These are phyloP conservation scores for Perognathus longimembris DNA, from an alignment of 2,113 vertebrate genomes.

Conservation along the genomic window DNA sequence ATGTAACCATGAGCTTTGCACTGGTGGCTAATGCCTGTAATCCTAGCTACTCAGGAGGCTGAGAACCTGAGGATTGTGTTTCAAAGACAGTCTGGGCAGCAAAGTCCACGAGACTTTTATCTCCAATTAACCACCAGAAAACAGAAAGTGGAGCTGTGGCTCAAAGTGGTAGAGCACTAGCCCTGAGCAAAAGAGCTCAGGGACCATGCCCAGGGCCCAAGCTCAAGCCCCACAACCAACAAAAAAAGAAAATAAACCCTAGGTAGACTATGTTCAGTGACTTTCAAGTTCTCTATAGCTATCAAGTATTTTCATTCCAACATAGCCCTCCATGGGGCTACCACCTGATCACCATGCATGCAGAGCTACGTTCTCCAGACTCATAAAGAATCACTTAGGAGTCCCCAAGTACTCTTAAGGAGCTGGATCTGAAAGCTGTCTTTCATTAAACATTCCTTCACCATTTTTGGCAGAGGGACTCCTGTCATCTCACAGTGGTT, in stretches of 20 bases:
- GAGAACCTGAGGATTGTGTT: no score
- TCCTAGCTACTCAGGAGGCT: no score
- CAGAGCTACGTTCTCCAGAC: not conserved
- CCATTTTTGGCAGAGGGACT: not conserved
- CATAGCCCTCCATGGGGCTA: not conserved
- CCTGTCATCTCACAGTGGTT: not conserved
- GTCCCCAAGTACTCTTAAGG: not conserved
- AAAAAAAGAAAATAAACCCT: not conserved
- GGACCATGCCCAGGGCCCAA: no score
- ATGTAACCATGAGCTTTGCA: not conserved
- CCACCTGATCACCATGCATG: not conserved
- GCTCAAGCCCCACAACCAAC: no score
- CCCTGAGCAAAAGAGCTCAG: no score
- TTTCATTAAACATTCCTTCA: not conserved
- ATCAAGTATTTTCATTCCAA: not conserved
- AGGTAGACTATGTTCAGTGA: not conserved
- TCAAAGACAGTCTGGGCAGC: no score
- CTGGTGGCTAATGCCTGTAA: no score
- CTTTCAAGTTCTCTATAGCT: constrained; percentile 11
- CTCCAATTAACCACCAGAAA: no score
- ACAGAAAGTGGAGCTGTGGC: no score
- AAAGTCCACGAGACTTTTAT: no score
- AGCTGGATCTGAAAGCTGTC: no score
- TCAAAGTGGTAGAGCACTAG: no score
- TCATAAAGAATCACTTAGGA: not conserved